Percentiles rank a stretch among this genome's conserved stretches.
Evolutionary conservation across 2,888 invertebrate species (phyloP).

Genomic region (Drosophila aldrichi): DNA sequence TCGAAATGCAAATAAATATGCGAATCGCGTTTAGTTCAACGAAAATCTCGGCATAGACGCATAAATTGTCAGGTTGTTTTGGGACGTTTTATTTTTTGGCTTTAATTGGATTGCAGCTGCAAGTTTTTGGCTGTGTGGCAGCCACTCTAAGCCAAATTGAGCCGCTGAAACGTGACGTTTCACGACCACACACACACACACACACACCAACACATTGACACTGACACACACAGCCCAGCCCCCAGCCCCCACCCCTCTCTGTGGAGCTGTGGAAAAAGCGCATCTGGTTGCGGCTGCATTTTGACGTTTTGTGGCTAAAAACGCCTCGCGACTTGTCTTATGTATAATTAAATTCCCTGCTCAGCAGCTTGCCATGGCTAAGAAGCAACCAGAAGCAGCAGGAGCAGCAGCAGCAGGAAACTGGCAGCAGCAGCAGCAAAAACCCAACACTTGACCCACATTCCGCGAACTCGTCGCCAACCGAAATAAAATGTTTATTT

Average conservation of each 20-base stretch:
- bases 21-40: constrained; percentile 28
- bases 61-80: constrained; percentile 67
- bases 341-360: constrained; percentile 61
- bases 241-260: not conserved
- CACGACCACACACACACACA: constrained; percentile 27
- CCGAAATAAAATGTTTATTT: constrained; percentile 78
- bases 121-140: constrained; percentile 30
- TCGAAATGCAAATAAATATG: constrained; percentile 66
- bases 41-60: constrained; percentile 31
- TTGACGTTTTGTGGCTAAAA: constrained; percentile 51
- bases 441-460: constrained; percentile 70
- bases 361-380: constrained; percentile 37
- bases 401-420: not conserved
- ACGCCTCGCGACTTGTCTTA: constrained; percentile 49
- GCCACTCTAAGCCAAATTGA: constrained; percentile 71
- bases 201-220: not conserved
- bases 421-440: constrained; percentile 11
- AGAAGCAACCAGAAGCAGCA: constrained; percentile 7
- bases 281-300: constrained; percentile 52
- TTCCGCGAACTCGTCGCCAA: constrained; percentile 37
- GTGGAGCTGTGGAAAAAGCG: constrained; percentile 41
- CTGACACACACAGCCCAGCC: not conserved
- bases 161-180: constrained; percentile 73
- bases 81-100: constrained; percentile 35
- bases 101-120: constrained; percentile 72